These are phyloP conservation scores for Ceyx erithaca DNA, from an alignment of 2,797 vertebrate species.

Conservation along the genomic window DNA sequence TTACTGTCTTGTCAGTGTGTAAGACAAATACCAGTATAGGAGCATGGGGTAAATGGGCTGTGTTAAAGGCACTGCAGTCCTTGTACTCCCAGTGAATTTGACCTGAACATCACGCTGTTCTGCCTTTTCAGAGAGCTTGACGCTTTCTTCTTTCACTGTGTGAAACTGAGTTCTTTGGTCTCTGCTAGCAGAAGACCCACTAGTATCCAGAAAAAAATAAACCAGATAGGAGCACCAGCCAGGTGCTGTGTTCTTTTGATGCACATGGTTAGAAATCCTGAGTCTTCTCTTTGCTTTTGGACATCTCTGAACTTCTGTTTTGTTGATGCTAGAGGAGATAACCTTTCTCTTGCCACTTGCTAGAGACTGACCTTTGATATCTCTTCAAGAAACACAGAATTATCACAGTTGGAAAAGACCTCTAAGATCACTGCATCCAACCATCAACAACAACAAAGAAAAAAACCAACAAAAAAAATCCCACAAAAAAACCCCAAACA, in stretches of 20 bases:
- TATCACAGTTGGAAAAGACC: no score
- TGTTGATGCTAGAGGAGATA: not conserved
- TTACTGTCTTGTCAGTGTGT: not conserved
- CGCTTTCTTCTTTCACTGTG: not conserved
- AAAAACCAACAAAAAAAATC: no score
- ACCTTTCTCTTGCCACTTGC: not conserved
- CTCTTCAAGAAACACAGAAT: not conserved
- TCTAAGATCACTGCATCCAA: no score
- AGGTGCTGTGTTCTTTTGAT: not conserved
- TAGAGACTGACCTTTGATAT: not conserved
- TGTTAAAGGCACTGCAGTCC: not conserved
- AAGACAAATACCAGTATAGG: not conserved
- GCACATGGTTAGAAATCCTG: not conserved
- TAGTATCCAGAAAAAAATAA: not conserved
- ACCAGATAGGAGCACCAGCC: rapidly evolving
- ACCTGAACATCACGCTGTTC: not conserved
- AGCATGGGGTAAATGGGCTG: rapidly evolving
- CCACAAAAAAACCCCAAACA: no score
- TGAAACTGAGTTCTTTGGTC: not conserved
- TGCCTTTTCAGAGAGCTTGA: not conserved
- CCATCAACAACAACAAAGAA: no score
- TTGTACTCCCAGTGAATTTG: not conserved
- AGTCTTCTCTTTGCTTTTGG: not conserved
- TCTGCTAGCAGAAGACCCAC: not conserved
- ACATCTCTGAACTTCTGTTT: not conserved